phyloP scores from a whole-genome alignment of 2,888 invertebrate genomes.

The Tenthredo distinguenda region DNA sequence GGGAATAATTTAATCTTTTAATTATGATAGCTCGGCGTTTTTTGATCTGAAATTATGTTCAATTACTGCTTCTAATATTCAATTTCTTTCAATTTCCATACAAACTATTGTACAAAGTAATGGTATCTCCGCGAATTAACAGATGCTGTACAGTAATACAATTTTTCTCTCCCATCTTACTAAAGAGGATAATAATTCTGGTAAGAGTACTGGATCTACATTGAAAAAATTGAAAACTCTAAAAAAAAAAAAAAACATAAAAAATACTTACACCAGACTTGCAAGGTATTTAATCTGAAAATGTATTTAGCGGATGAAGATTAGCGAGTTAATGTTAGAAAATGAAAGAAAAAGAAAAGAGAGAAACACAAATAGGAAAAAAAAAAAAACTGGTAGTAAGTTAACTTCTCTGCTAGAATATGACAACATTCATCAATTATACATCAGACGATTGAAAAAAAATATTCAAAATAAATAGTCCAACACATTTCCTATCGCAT shows the following conservation, averaged over 20 bases:
- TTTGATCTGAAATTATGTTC: neutral
- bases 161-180: constrained; percentile 4
- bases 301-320: neutral
- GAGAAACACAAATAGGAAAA: neutral
- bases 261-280: neutral
- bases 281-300: constrained; percentile 6
- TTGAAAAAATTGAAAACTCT: neutral
- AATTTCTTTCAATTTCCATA: constrained; percentile 24
- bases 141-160: constrained; percentile 31
- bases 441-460: constrained; percentile 20
- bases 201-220: constrained; percentile 27
- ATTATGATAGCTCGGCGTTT: neutral
- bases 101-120: constrained; percentile 39
- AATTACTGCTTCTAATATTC: neutral
- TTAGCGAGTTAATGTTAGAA: neutral
- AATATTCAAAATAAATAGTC: constrained; percentile 35
- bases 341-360: neutral
- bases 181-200: neutral
- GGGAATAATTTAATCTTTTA: neutral
- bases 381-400: constrained; percentile 8
- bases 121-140: neutral
- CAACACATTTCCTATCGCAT: constrained; percentile 4
- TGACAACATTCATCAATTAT: constrained; percentile 27
- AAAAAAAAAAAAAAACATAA: neutral
- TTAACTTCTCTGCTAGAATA: neutral